Evolutionary conservation across 2,888 invertebrate genomes (phyloP).

Genomic region (Salpingus planirostris): DNA sequence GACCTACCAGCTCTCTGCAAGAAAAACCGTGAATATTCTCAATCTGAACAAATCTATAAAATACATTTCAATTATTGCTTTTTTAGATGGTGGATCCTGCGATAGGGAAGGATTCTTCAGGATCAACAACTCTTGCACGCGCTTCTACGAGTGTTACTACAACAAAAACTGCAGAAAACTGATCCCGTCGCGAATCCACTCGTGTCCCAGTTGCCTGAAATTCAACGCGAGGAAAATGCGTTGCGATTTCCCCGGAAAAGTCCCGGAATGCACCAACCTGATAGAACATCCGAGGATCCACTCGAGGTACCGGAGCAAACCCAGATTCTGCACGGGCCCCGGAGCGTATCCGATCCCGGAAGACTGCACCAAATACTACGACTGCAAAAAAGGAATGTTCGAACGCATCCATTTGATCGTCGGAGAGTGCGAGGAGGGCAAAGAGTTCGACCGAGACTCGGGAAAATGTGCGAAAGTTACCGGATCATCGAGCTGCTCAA

Average conservation of each 20-base stretch:
- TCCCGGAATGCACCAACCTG: conserved; percentile 27
- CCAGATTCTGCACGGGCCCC: conserved; percentile 20
- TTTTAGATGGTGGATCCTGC: too few relatives aligned
- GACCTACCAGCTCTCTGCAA: too few relatives aligned
- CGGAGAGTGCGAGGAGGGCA: background rate
- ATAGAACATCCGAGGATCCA: conserved; percentile 2
- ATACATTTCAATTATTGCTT: too few relatives aligned
- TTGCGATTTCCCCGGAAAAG: conserved; percentile 28
- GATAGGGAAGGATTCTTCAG: conserved; percentile 25
- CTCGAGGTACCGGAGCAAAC: conserved; percentile 1
- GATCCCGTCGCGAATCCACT: conserved; percentile 12
- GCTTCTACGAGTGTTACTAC: conserved; percentile 23
- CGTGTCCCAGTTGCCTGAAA: conserved; percentile 27
- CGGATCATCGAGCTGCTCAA: too few relatives aligned
- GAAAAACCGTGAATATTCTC: too few relatives aligned
- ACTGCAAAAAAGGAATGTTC: conserved; percentile 14
- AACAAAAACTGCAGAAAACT: conserved; percentile 13
- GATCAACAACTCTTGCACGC: conserved; percentile 22
- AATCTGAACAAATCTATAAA: too few relatives aligned
- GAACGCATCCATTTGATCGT: conserved; percentile 6
- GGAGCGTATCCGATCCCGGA: conserved; percentile 22
- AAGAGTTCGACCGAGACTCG: too few relatives aligned
- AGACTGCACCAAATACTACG: conserved; percentile 22
- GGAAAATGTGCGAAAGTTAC: too few relatives aligned
- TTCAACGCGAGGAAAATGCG: conserved; percentile 22